These are phyloP conservation scores for Vicugna pacos DNA, from an alignment of 2,113 vertebrate species.

Conservation along the genomic window DNA sequence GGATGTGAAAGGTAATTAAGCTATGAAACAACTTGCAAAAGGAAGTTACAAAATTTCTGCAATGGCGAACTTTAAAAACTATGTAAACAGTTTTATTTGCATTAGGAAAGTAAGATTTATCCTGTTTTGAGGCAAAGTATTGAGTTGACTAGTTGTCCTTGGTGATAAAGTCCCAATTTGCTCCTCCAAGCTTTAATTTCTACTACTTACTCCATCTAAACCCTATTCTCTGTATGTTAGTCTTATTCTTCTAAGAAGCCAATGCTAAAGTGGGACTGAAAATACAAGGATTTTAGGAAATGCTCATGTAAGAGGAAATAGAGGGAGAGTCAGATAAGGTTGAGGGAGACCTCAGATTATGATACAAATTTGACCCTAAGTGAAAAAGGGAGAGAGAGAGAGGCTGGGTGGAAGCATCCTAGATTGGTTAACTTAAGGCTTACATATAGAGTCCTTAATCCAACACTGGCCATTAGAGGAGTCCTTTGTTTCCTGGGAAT, in stretches of 20 bases:
- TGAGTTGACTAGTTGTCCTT: conserved; percentile 19
- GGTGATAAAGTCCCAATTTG: background rate
- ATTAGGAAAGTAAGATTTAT: conserved; percentile 55
- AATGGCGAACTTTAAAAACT: conserved; percentile 57
- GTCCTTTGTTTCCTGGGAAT: background rate
- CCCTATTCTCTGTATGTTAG: background rate
- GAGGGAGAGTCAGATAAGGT: background rate
- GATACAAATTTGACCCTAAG: background rate
- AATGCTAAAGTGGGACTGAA: background rate
- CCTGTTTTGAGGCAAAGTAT: background rate
- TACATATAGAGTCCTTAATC: background rate
- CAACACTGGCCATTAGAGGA: background rate
- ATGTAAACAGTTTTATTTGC: background rate
- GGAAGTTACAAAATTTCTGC: conserved; percentile 50
- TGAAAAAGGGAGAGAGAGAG: background rate
- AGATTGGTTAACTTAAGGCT: background rate
- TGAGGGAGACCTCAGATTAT: background rate
- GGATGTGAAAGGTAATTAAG: conserved; percentile 41
- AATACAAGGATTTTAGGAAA: background rate
- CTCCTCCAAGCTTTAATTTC: conserved; percentile 40
- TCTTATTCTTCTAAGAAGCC: background rate
- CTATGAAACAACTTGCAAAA: conserved; percentile 53
- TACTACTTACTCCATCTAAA: background rate
- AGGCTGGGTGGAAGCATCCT: background rate
- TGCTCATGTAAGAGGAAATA: background rate